A percentile compares a stretch with the other conserved stretches of the same genome.
Evolutionary conservation across 2,797 vertebrate species (phyloP).

Genomic region (Megaceryle alcyon): DNA sequence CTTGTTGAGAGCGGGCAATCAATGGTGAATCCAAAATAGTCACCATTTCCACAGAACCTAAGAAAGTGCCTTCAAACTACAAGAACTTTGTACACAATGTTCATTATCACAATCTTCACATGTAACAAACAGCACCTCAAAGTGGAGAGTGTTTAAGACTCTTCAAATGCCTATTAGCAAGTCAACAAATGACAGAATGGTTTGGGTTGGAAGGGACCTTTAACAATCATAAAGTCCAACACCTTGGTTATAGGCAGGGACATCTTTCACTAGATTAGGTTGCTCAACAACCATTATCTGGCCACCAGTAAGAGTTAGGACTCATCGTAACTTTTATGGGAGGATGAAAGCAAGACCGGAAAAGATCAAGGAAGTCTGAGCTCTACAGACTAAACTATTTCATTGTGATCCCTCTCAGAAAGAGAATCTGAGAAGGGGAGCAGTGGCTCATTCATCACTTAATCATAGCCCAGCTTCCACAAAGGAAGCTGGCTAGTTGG

Average conservation of each 20-base stretch:
- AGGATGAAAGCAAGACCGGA: not conserved
- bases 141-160: not conserved
- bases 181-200: not conserved
- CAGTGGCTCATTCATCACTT: not conserved
- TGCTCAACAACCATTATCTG: not conserved
- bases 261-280: not conserved
- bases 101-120: not conserved
- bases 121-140: not conserved
- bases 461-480: not conserved
- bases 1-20: not conserved
- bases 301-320: not conserved
- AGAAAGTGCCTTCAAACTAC: not conserved
- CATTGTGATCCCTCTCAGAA: not conserved
- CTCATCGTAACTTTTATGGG: not conserved
- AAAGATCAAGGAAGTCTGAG: conserved; percentile 13
- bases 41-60: not conserved
- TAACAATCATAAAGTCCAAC: not conserved
- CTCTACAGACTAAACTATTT: conserved; percentile 21
- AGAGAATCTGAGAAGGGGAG: not conserved
- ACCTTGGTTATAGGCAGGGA: accelerated
- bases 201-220: not conserved
- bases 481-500: conserved; percentile 7
- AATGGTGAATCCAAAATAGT: not conserved
- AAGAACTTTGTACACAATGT: not conserved
- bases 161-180: not conserved